Evolutionary conservation across 2,113 vertebrate species (phyloP), one percentile per base, ranked within the genome.

Genomic region (Hemicordylus capensis): DNA sequence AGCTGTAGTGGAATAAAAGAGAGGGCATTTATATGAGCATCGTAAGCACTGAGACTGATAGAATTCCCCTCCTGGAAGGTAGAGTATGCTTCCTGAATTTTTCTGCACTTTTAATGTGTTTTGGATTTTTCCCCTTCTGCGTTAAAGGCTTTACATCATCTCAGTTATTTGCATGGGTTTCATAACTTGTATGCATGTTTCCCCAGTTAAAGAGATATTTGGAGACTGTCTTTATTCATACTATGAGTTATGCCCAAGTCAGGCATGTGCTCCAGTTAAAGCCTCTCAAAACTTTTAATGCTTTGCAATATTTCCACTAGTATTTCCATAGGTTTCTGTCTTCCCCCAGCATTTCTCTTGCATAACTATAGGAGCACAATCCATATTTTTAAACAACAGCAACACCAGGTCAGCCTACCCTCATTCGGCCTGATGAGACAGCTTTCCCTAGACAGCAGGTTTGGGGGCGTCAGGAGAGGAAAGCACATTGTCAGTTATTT

Each of bases 1-100:
- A 94, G 89, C 78, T 79, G 79, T 24, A 64, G 48, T 81, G 90
- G 90, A 93, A 96, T 90, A 96, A 95, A 95, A 95, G 90, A 81
- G 14, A 0, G 88, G 79, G 44, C 56, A 0, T 94, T 95, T 95
- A 90, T 94, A 80, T 73, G 91, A 91, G 85, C 85, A 78, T 76
- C 73, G 51, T 22, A 67, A 89, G 88, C 93, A 81, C 80, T 86
- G 92, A 87, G 72, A 87, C 73, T 75, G 86, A 82, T 84, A 91
- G 86, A 92, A 84, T 79, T 89, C 63, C 58, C 77, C 26, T 48
- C 80, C 67, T 87, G 6, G 84, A 93, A 92, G 89, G 70, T n/a
- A n/a, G n/a, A n/a, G n/a, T 92, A 87, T 89, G 59, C 77, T 93
- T 3, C 89, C 42, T 73, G 80, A 87, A 87, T 93, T 91, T 93